Base-by-base conservation (phyloP, 2,888 invertebrate genomes). In the Cataglyphis altisquamis region DNA sequence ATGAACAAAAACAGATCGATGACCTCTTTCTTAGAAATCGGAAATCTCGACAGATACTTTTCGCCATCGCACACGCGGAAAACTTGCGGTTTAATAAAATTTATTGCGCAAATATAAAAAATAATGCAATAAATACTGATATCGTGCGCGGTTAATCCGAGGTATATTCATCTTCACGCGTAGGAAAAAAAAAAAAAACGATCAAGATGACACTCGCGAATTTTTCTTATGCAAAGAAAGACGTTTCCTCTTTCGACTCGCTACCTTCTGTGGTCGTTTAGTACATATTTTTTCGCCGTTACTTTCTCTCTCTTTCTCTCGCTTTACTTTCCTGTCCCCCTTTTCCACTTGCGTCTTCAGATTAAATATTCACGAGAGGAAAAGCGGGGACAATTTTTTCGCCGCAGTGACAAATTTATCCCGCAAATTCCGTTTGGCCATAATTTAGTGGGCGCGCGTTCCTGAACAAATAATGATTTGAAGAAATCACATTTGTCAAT, bases 291-390 rank as follows among this genome's bases (percentile, higher is more conserved):
- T 78, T 70, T 60, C 48, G 18, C 15, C 39, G n/a, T 41, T 57
- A 10, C 25, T 12, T 8, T 21, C 78, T 72, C 45, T 68, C 66
- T 41, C 15, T 21, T 5, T 55, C 18, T 66, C 21, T 25, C 41
- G 32, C 12, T 41, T 25, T 45, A 9, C 57, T 18, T 67, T 39
- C 45, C 52, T 45, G 45, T 3, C n/a, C 12, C 55, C 55, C 68
- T 66, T 55, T 63, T 52, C 1, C 48, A 10, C 66, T 68, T 68
- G 52, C 81, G 32, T 81, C 68, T 81, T 25, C 83, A 67, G 63
- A 81, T 83, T 83, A 83, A 83, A 81, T 83, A 83, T 83, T 83
- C 83, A 62, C 67, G 78, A 62, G 25, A 41, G 72, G 9, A 80
- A 36, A 60, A 70, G 70, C 48, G 72, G 15, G 57, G 32, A 60